Evolutionary conservation across 2,797 vertebrate species (phyloP), one percentile per base, ranked within the genome.

Genomic region (Chromobotia macracanthus): DNA sequence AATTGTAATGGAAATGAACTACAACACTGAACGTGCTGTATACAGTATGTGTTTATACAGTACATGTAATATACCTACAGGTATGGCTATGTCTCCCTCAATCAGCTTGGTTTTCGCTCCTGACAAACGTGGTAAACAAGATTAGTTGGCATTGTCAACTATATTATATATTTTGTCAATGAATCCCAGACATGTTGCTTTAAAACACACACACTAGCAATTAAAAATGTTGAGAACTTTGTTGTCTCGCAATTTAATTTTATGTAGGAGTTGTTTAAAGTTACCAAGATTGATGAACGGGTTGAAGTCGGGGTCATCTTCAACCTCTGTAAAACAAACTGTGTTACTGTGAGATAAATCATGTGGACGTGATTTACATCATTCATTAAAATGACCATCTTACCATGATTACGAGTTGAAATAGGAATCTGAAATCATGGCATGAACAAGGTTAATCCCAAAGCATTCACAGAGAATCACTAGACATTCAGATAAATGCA

Each of bases 1-100:
- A n/a, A n/a, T n/a, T n/a, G n/a, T n/a, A n/a, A n/a, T 3, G 19
- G 8, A 18, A 19, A 0, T 21, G 3, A 72, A 35, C 66, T 1
- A 60, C 23, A 53, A 25, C 25, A 50, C 16, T 38, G 28, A 44
- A 21, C 19, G 21, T 50, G 5, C 38, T 35, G 21, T 38, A 16
- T n/a, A 19, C 16, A 15, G 50, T 21, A 77, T 53, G 78, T 28
- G 28, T 19, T 0, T n/a, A n/a, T n/a, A n/a, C n/a, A n/a, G n/a
- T n/a, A 28, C 28, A 28, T 28, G 28, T 28, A 28, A 80, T 44
- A 28, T 60, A 90, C 90, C 89, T 80, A 93, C 92, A 25, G 88
- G 89, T 64, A 92, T 15, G 3, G 89, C 75, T 80, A 94, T 92
- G 71, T 94, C 92, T 3, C 92, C 92, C 81, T 94, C 92, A 65